Evolutionary conservation across 2,113 vertebrate species (phyloP).

Genomic region (Hippoglossus stenolepis): DNA sequence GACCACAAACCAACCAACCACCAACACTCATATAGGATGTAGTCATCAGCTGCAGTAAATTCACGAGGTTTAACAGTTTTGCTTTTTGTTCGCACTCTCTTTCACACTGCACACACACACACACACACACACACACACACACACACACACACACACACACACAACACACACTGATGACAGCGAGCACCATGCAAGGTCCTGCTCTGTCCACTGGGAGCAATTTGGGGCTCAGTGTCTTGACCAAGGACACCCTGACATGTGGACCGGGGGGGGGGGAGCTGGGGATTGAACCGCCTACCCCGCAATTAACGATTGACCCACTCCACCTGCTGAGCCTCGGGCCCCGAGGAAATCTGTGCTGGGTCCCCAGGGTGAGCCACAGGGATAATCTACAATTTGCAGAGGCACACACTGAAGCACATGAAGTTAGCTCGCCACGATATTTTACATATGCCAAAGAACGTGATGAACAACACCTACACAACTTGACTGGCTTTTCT

Average conservation of each 20-base stretch:
- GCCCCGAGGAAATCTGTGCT: neutral
- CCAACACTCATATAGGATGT: neutral
- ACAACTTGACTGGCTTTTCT: neutral
- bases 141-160: neutral
- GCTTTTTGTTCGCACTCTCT: neutral
- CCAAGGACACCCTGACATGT: neutral
- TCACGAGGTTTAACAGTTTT: neutral
- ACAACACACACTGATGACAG: neutral
- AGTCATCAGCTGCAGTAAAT: neutral
- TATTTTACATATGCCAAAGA: neutral
- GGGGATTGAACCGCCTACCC: neutral
- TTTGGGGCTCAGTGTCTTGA: slow-evolving; percentile 1
- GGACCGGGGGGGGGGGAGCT: neutral
- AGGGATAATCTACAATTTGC: too few relatives aligned
- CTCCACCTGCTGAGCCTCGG: neutral
- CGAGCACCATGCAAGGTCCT: neutral
- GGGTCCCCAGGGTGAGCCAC: neutral
- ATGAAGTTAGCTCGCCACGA: neutral
- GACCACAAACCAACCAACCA: neutral
- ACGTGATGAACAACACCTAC: neutral
- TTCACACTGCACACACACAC: neutral
- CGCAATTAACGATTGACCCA: neutral
- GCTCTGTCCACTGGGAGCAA: neutral
- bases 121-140: too few relatives aligned
- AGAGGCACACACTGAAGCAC: neutral